Base-by-base conservation (phyloP, 2,888 invertebrate genomes). In the Argynnis bischoffii region DNA sequence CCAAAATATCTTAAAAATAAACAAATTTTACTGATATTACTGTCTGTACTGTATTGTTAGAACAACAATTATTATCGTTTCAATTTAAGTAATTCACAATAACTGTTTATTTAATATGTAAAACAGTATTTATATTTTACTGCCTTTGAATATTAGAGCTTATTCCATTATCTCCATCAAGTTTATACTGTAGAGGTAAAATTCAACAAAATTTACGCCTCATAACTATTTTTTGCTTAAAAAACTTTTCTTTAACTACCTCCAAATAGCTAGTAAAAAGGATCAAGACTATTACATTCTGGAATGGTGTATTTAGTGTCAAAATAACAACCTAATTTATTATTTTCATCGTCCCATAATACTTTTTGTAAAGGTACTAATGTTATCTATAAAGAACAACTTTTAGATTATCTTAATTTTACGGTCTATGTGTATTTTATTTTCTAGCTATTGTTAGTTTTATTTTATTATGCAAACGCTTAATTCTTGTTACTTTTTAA, bases 251-350 rank as follows among this genome's bases (percentile, higher is more conserved):
- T n/a, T 3, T 48, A 59, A 48, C 47, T 48, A 59, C n/a, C n/a
- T 31, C n/a, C 59, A 48, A 59, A 59, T 59, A 6, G 47, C 11
- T 13, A 18, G 61, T 35, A 15, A 61, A 61, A 35, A 51, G 14
- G 41, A 61, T 53, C 61, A 59, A 18, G 50, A 61, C 51, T 18
- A 61, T 61, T 61, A 51, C 50, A 18, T 61, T 41, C 14, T 41
- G 61, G 15, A 51, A 51, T 41, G 26, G 26, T 55, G 41, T 31
- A 50, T 48, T 48, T 60, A 64, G 50, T 60, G 59, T 68, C 55
- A 68, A 68, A 68, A 68, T 68, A 68, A 64, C 59, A 59, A 55
- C 47, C n/a, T 64, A 60, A 21, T 55, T 68, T 68, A 64, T 64
- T 68, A 64, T 51, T 41, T 41, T 14, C 3, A 61, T 11, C 31